Percentiles rank a stretch among this genome's conserved stretches.
phyloP scores from a whole-genome alignment of 2,888 invertebrate genomes.

The Mesopsocus fuscifrons region DNA sequence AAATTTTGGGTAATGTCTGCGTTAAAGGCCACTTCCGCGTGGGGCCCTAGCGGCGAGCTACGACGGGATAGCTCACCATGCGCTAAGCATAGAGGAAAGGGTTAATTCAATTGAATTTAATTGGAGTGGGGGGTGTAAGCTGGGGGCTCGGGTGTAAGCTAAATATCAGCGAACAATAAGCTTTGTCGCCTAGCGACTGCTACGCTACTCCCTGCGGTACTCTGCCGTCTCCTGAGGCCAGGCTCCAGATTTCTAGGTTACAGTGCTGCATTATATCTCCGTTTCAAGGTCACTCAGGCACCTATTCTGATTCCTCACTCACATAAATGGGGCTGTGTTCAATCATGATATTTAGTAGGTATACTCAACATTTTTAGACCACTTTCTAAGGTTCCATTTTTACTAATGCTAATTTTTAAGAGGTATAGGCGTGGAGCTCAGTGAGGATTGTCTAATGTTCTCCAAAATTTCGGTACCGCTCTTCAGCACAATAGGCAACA shows the following conservation, averaged over 20 bases:
- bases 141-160: neutral
- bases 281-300: constrained; percentile 8
- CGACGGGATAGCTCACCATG: neutral
- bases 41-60: neutral
- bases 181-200: neutral
- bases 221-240: constrained; percentile 4
- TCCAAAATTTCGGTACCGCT: too few relatives aligned
- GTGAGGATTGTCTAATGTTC: too few relatives aligned
- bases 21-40: constrained; percentile 10
- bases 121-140: constrained; percentile 2
- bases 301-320: too few relatives aligned
- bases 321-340: too few relatives aligned
- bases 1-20: constrained; percentile 9
- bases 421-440: too few relatives aligned
- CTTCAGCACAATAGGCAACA: too few relatives aligned
- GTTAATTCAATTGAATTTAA: constrained; percentile 11
- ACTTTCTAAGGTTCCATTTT: too few relatives aligned
- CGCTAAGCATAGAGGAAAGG: constrained; percentile 3
- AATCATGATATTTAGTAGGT: too few relatives aligned
- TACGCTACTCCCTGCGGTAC: constrained; percentile 6
- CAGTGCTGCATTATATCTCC: constrained; percentile 4
- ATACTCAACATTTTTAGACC: too few relatives aligned
- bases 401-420: too few relatives aligned
- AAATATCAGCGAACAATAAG: neutral
- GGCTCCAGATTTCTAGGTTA: constrained; percentile 9